Evolutionary conservation across 2,888 invertebrate species (phyloP).

Genomic region (Prenolepis imparis): DNA sequence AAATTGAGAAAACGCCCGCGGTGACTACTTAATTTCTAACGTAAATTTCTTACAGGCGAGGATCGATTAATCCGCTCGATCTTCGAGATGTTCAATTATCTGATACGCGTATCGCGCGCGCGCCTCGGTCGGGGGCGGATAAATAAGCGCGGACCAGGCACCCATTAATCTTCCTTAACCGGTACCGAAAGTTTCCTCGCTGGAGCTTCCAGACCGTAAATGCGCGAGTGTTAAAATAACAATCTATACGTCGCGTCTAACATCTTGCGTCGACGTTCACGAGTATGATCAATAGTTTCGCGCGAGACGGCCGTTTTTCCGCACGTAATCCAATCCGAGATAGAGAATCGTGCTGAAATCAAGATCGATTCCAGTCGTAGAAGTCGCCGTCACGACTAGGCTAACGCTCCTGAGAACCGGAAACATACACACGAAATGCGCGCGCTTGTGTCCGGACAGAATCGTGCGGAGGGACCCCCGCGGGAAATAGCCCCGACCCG

Average conservation of each 20-base stretch:
- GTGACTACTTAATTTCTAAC: constrained; percentile 19
- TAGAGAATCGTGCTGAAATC: constrained; percentile 4
- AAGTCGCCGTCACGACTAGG: background rate
- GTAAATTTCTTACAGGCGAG: constrained; percentile 7
- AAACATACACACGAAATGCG: constrained; percentile 1
- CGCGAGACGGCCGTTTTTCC: constrained; percentile 7
- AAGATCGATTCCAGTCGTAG: constrained; percentile 21
- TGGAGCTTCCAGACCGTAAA: background rate
- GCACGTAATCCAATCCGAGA: constrained; percentile 28
- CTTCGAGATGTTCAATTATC: constrained; percentile 53
- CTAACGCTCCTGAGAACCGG: constrained; percentile 7
- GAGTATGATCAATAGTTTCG: constrained; percentile 48
- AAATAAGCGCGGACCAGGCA: constrained; percentile 29
- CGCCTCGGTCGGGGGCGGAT: background rate
- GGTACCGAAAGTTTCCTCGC: constrained; percentile 38
- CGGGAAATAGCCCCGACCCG: constrained; percentile 60
- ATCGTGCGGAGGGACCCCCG: constrained; percentile 62
- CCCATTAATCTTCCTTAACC: constrained; percentile 57
- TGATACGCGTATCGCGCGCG: constrained; percentile 7
- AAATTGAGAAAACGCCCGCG: background rate
- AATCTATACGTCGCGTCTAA: constrained; percentile 49
- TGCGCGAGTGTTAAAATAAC: constrained; percentile 49
- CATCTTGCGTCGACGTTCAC: constrained; percentile 51
- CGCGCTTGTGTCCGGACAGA: constrained; percentile 40
- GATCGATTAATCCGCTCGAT: constrained; percentile 50